These are phyloP conservation scores for Diloba caeruleocephala DNA, from an alignment of 2,888 invertebrate species.

Conservation along the genomic window DNA sequence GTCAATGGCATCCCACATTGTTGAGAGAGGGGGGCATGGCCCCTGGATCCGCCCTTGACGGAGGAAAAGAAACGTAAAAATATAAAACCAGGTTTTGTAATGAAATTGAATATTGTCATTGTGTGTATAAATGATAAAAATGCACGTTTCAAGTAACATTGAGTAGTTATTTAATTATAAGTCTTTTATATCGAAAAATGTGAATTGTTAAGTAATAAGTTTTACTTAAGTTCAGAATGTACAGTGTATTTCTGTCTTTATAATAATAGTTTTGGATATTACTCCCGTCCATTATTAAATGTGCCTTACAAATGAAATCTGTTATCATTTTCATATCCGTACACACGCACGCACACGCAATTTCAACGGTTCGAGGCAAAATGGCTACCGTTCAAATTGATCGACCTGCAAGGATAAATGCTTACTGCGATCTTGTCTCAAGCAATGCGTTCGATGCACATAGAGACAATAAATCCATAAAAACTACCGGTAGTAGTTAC, in stretches of 20 bases:
- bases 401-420: no score
- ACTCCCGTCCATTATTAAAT: constrained; percentile 74
- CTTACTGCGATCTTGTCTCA: no score
- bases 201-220: constrained; percentile 55
- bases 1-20: no score
- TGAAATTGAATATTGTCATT: background rate
- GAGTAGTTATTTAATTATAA: constrained; percentile 35
- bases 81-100: constrained; percentile 28
- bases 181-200: constrained; percentile 36
- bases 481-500: no score
- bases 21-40: no score
- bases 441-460: no score
- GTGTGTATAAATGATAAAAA: constrained; percentile 25
- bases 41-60: no score
- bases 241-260: constrained; percentile 48
- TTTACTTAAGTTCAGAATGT: constrained; percentile 42
- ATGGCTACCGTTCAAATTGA: no score
- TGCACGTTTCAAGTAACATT: constrained; percentile 24
- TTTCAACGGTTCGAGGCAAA: no score
- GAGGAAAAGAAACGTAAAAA: constrained; percentile 6
- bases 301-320: constrained; percentile 57
- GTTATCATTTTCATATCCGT: constrained; percentile 13
- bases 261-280: constrained; percentile 53
- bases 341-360: background rate
- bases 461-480: no score